Evolutionary conservation across 2,888 invertebrate species (phyloP).

Genomic region (Osedax frankpressi): DNA sequence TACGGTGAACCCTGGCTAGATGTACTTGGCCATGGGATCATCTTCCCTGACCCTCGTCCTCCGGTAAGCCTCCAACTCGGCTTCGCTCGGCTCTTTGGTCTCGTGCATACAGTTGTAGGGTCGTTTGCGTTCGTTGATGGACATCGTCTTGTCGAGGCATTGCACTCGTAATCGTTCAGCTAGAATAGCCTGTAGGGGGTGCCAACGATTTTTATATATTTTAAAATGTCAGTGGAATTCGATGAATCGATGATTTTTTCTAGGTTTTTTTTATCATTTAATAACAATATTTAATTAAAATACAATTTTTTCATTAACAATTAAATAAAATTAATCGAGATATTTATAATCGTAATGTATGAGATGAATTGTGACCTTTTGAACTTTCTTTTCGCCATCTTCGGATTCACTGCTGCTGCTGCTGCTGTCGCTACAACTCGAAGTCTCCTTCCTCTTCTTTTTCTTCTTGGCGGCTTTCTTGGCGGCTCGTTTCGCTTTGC

Average conservation of each 20-base stretch:
- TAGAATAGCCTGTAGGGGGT: constrained; percentile 39
- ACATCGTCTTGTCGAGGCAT: constrained; percentile 56
- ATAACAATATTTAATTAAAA: constrained; percentile 5
- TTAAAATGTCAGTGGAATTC: no score
- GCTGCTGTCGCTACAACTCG: constrained; percentile 8
- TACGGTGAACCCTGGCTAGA: no score
- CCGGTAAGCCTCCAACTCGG: constrained; percentile 83
- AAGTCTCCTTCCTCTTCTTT: constrained; percentile 14
- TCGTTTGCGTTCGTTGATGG: constrained; percentile 74
- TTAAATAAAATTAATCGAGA: no score
- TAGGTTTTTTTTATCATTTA: no score
- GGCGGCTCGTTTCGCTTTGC: not conserved
- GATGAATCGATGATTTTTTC: no score
- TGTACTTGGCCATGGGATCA: constrained; percentile 68
- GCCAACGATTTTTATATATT: no score
- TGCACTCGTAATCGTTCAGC: constrained; percentile 37
- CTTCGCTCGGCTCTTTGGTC: constrained; percentile 70
- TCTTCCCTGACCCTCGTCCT: constrained; percentile 59
- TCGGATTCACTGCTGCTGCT: not conserved
- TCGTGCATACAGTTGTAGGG: constrained; percentile 68
- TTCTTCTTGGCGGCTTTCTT: constrained; percentile 1
- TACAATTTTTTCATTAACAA: not conserved
- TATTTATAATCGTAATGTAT: no score
- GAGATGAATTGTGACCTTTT: not conserved
- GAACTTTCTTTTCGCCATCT: constrained; percentile 11